Evolutionary conservation across 2,113 vertebrate species (phyloP), one percentile per base, ranked within the genome.

Genomic region (Brachyhypopomus occidentalis): DNA sequence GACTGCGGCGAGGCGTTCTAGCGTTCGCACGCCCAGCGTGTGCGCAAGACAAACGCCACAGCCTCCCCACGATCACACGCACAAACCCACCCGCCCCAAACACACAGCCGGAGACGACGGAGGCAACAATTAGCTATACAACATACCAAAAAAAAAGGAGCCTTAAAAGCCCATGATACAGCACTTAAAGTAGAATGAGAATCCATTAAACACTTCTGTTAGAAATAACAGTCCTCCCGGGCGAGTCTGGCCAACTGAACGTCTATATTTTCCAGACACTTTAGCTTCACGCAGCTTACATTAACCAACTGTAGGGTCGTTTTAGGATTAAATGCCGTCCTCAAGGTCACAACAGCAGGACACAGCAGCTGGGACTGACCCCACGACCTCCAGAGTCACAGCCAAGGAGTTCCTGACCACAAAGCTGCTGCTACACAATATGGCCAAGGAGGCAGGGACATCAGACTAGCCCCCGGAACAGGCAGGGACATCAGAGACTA

Each of bases 1-100:
- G 9, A 74, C 69, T 59, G 4, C 22, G 38, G 23, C 77, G 22
- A 22, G 62, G 25, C 48, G 5, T 55, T 41, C 38, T 25, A 2
- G 27, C 41, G n/a, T 72, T 63, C n/a, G 12, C 59, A 23, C 73
- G 23, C 27, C 78, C 60, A 63, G 55, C 23, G 70, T 48, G 22
- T 56, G 30, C 25, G n/a, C n/a, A 52, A 74, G 27, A 45, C 70
- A 80, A 80, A 80, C 56, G 71, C 62, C 71, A 73, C 71, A 55
- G 70, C 27, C 30, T 69, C 19, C 66, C 38, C 66, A 69, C 3
- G 1, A 5, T 9, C 41, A 48, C 41, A 48, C 41, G 11, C 41
- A 48, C 41, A 11, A 48, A 5, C 4, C 41, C 41, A 11, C 41
- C 41, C 9, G 8, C 9, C 41, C 41, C 5, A 5, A 48, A 20